Percentiles rank a stretch among this genome's conserved stretches.
Conservation (phyloP, 2,888 invertebrate species). For the Ectropis crepuscularia region DNA sequence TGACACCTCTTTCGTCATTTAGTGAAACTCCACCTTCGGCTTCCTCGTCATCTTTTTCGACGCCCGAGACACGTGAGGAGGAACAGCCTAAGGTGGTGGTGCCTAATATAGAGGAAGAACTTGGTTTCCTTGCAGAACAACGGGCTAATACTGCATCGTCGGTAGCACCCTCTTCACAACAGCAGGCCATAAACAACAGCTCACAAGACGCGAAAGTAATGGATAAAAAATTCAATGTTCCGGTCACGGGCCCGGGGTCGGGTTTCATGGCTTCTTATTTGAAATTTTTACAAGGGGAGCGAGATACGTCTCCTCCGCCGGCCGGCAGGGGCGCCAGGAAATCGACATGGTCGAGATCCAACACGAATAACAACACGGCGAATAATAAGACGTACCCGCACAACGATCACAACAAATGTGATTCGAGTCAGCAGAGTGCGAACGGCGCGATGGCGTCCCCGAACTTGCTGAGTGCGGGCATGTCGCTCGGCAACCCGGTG, state of each 20-base stretch:
- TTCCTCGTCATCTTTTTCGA: slow-evolving; percentile 83
- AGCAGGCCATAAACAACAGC: slow-evolving; percentile 77
- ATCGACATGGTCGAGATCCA: slow-evolving; percentile 86
- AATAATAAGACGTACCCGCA: slow-evolving; percentile 70
- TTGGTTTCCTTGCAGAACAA: slow-evolving; percentile 90
- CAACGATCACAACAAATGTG: slow-evolving; percentile 72
- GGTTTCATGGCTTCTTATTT: slow-evolving; percentile 95
- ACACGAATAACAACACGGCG: slow-evolving; percentile 68
- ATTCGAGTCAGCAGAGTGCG: slow-evolving; percentile 71
- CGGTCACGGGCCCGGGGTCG: slow-evolving; percentile 86
- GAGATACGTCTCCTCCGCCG: slow-evolving; percentile 92
- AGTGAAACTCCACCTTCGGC: slow-evolving; percentile 85
- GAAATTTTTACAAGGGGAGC: slow-evolving; percentile 93
- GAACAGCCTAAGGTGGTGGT: slow-evolving; percentile 93
- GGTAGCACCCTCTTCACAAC: slow-evolving; percentile 82
- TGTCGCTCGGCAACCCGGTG: slow-evolving; percentile 69
- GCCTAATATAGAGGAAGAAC: slow-evolving; percentile 95
- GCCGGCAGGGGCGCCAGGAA: slow-evolving; percentile 87
- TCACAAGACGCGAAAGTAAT: slow-evolving; percentile 82
- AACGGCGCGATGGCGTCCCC: slow-evolving; percentile 73
- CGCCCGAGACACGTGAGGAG: slow-evolving; percentile 86
- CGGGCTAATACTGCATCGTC: slow-evolving; percentile 79
- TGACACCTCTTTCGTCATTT: slow-evolving; percentile 85
- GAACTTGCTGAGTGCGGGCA: slow-evolving; percentile 67
- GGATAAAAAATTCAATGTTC: slow-evolving; percentile 86